phyloP scores from a whole-genome alignment of 64 coral and sea anemone genomes.

The Acropora tenuis region DNA sequence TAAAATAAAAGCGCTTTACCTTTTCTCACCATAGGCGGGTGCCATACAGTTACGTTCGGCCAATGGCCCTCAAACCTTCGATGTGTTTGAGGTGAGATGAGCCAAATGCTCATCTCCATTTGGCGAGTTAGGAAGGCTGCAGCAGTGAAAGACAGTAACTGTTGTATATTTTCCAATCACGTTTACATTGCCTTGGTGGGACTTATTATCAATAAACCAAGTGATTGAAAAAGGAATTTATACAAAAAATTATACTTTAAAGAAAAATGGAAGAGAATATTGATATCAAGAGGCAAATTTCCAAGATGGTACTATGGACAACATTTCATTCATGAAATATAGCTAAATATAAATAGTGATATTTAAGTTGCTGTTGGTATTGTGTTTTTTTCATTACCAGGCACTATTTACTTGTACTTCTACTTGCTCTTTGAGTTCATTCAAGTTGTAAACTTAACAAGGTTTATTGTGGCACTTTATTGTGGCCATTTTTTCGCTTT shows the following conservation, averaged over 20 bases:
- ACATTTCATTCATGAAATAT: too few species aligned
- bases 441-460: background rate
- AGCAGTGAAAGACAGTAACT: constrained; percentile 6
- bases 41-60: background rate
- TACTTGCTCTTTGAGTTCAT: constrained; percentile 54
- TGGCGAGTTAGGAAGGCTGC: background rate
- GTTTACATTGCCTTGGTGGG: background rate
- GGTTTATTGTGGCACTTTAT: background rate
- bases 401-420: constrained; percentile 12
- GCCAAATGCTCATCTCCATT: constrained; percentile 6
- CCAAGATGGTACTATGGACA: too few species aligned
- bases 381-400: too few species aligned
- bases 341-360: too few species aligned
- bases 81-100: constrained; percentile 6
- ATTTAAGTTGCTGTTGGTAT: too few species aligned
- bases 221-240: constrained; percentile 7
- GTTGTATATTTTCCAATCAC: background rate
- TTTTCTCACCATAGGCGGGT: background rate
- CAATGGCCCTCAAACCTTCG: background rate
- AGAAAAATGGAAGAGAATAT: too few species aligned
- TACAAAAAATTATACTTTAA: constrained; percentile 5
- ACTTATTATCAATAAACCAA: background rate
- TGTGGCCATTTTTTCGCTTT: background rate
- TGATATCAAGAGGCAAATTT: too few species aligned
- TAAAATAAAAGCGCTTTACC: background rate